Base-by-base conservation (phyloP, 2,888 invertebrate species). In the Oscheius sp. region DNA sequence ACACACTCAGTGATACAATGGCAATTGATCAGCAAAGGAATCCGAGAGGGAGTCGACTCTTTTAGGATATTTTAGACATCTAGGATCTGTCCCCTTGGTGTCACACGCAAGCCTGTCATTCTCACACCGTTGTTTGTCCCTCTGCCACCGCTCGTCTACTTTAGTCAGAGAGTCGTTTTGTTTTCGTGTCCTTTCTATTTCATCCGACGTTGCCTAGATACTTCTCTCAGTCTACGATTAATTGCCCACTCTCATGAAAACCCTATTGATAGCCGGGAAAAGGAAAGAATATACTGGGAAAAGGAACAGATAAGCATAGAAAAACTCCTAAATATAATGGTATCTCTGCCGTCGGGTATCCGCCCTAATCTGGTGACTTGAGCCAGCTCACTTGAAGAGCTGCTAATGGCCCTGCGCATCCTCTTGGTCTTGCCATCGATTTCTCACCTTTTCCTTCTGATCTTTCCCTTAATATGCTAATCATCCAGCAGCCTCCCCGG, bases 351-450 rank as follows among this genome's bases (percentile, higher is more conserved):
- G n/a, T 41, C 61, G 6, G 43, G 61, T 23, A 43, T 61, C 61
- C 58, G 58, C 58, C 58, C 61, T 43, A 61, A 61, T 43, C 21
- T 41, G 35, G 35, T 35, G 35, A 35, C 35, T 41, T 43, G 43
- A 6, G 21, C 61, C n/a, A 45, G 18, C 41, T 41, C 59, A 21
- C n/a, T 55, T 61, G 43, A 61, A 61, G 61, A 61, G 61, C 61
- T 18, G 61, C 58, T 58, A 58, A 58, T 58, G 58, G 58, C 35
- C 58, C 35, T 3, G 58, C 63, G 45, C 63, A 45, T 66, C 52
- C 49, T 35, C 53, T 29, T 27, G 18, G 46, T 49, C n/a, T n/a
- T n/a, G 27, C 25, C 45, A 18, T 66, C 64, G 27, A 41, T 46
- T 46, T 27, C 64, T 66, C 64, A 16, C 46, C 29, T 41, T 55